Conservation (phyloP, 1,140 invertebrate genomes). For the Tigriopus japonicus region DNA sequence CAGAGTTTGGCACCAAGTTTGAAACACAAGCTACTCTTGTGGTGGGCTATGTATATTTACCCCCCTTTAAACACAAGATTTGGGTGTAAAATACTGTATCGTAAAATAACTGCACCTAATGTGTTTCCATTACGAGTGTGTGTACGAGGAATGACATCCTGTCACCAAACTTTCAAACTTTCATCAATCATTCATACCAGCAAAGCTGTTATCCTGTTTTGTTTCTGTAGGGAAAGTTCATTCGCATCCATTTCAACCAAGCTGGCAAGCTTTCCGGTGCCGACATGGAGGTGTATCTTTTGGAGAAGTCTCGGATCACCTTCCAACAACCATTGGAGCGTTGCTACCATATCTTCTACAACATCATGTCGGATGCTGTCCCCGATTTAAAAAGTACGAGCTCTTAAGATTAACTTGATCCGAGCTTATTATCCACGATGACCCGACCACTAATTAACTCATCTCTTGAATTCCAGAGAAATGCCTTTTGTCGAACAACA, state of each 20-base stretch:
- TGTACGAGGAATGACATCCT: too few relatives aligned
- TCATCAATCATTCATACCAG: too few relatives aligned
- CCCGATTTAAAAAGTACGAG: slow-evolving; percentile 32
- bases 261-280: slow-evolving; percentile 98
- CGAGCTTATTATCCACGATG: too few relatives aligned
- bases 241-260: slow-evolving; percentile 51
- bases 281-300: slow-evolving; percentile 98
- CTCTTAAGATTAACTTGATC: neutral
- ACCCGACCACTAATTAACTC: neutral
- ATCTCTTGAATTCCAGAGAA: slow-evolving; percentile 8
- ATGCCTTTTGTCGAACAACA: slow-evolving; percentile 21
- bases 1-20: too few relatives aligned
- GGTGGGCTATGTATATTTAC: too few relatives aligned
- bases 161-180: too few relatives aligned
- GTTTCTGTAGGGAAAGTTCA: slow-evolving; percentile 28
- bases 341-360: slow-evolving; percentile 99
- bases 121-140: too few relatives aligned
- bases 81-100: too few relatives aligned
- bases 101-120: too few relatives aligned
- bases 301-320: slow-evolving; percentile 99
- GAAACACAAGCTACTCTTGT: too few relatives aligned
- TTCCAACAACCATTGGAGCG: slow-evolving; percentile 93
- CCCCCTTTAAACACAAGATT: too few relatives aligned
- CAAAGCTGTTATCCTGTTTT: neutral
- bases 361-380: slow-evolving; percentile 89